phyloP scores from a whole-genome alignment of 2,797 vertebrate species.

The Molossus molossus region DNA sequence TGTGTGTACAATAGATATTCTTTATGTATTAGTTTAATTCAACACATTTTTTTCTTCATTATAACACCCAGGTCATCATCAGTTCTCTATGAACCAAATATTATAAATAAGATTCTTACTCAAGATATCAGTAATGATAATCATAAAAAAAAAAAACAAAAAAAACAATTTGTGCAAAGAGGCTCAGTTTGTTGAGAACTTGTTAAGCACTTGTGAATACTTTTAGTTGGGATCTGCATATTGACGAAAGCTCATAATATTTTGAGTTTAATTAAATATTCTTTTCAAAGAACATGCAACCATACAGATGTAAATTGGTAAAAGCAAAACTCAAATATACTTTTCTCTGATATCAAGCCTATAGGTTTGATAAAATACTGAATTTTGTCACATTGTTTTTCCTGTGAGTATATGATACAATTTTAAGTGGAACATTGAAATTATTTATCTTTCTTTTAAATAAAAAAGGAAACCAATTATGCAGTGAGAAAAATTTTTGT shows the following conservation, averaged over 20 bases:
- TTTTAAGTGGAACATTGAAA: conserved; percentile 22
- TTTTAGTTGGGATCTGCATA: background rate
- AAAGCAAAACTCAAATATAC: background rate
- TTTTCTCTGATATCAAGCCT: background rate
- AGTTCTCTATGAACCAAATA: background rate
- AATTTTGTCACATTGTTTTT: background rate
- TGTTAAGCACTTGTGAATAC: background rate
- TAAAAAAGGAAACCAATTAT: background rate
- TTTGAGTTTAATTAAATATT: background rate
- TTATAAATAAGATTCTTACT: background rate
- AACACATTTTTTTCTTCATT: background rate
- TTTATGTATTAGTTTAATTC: background rate
- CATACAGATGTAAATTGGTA: background rate
- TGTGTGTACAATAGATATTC: background rate
- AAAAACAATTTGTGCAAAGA: background rate
- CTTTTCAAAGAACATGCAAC: background rate
- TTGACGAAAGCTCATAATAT: background rate
- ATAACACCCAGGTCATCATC: background rate
- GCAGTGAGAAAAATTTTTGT: background rate
- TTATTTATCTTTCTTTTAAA: background rate
- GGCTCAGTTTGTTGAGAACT: background rate
- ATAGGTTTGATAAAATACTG: background rate
- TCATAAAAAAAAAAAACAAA: background rate
- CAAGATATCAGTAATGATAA: background rate
- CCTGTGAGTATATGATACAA: background rate